These are phyloP conservation scores for Cephus pulcher DNA, from an alignment of 2,888 invertebrate genomes.

Conservation along the genomic window DNA sequence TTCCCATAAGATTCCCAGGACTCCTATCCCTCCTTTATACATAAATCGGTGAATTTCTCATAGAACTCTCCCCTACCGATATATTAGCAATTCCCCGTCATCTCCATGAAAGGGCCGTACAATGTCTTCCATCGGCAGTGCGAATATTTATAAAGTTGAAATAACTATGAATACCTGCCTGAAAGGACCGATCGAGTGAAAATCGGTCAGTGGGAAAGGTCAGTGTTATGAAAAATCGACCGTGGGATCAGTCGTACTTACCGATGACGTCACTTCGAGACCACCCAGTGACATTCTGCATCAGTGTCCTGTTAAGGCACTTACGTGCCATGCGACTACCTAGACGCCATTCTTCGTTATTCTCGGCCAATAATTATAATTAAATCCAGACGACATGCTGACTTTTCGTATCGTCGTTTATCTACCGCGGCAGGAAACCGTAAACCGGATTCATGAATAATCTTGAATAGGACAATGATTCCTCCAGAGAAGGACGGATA, in stretches of 20 bases:
- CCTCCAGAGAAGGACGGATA: neutral
- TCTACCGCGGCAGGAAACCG: neutral
- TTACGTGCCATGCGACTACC: neutral
- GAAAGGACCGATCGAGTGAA: neutral
- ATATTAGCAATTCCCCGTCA: neutral
- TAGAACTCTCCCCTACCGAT: neutral
- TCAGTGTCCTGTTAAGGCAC: neutral
- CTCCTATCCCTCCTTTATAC: neutral
- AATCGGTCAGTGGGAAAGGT: neutral
- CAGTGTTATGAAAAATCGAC: neutral
- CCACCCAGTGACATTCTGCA: neutral
- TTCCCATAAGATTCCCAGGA: neutral
- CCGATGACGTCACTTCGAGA: neutral
- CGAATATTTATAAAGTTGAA: neutral
- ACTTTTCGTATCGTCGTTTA: neutral
- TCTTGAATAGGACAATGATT: neutral
- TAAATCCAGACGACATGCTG: neutral
- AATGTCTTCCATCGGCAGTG: neutral
- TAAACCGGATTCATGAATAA: neutral
- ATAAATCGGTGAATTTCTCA: neutral
- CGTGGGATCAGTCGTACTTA: neutral
- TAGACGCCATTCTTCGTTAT: neutral
- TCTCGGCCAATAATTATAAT: neutral
- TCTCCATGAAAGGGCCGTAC: neutral
- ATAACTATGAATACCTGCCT: neutral